phyloP scores from a whole-genome alignment of 2,113 vertebrate species.

The Ranitomeya imitator region DNA sequence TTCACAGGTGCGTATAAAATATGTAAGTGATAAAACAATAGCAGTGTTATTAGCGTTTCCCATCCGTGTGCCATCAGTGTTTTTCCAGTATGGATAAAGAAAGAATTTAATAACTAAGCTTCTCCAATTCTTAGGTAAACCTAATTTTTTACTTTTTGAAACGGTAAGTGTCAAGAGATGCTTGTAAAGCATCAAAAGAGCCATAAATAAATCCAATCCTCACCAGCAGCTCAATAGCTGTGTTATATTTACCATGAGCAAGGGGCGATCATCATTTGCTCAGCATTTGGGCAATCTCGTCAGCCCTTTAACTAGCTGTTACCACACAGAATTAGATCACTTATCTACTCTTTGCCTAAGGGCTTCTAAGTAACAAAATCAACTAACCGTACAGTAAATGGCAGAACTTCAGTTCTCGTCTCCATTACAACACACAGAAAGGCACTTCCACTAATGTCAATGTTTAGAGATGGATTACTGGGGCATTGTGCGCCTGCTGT shows the following conservation, averaged over 20 bases:
- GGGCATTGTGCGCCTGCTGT: background rate
- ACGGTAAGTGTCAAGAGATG: too few relatives aligned
- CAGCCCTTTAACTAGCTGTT: background rate
- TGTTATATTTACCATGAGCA: too few relatives aligned
- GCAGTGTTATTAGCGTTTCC: too few relatives aligned
- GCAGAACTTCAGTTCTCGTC: background rate
- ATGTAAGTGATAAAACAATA: too few relatives aligned
- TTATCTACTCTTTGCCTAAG: background rate
- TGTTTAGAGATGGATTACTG: background rate
- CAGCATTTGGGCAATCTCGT: background rate
- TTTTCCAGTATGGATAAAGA: too few relatives aligned
- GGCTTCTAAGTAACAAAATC: conserved; percentile 15
- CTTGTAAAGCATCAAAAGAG: too few relatives aligned
- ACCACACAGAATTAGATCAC: background rate
- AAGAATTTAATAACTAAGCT: too few relatives aligned
- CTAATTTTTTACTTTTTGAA: too few relatives aligned
- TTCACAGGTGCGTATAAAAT: too few relatives aligned
- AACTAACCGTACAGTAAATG: background rate
- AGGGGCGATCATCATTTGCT: background rate
- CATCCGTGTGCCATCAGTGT: too few relatives aligned
- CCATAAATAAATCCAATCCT: background rate
- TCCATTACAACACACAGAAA: background rate
- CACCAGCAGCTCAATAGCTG: background rate
- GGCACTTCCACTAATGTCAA: background rate
- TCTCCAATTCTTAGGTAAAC: too few relatives aligned